phyloP scores from a whole-genome alignment of 1,140 invertebrate species.

The honey bee (Apis mellifera) region Amel_HAv3.1 CM009931.2:16992501-16993000 shows the following conservation, averaged over 20 bases:
- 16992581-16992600: conserved; percentile 2
- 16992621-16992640: conserved; percentile 81
- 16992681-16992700: conserved; percentile 76
- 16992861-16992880: conserved; percentile 75
- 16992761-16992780: conserved; percentile 79
- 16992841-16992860: conserved; percentile 76
- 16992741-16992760: background rate
- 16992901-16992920: conserved; percentile 74
- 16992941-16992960: background rate
- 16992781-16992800: conserved; percentile 76
- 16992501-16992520: conserved; percentile 62
- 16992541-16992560: conserved; percentile 71
- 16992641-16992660: conserved; percentile 78
- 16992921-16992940: conserved; percentile 11
- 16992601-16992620: background rate
- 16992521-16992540: conserved; percentile 71
- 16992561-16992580: conserved; percentile 70
- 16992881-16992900: conserved; percentile 79
- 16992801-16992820: conserved; percentile 75
- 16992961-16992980: conserved; percentile 67
- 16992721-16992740: background rate
- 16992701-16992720: conserved; percentile 65
- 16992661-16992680: conserved; percentile 78
- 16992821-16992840: conserved; percentile 79
- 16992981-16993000: conserved; percentile 66